These are phyloP conservation scores for Orthonevra nobilis DNA, from an alignment of 2,888 invertebrate genomes.

Conservation along the genomic window DNA sequence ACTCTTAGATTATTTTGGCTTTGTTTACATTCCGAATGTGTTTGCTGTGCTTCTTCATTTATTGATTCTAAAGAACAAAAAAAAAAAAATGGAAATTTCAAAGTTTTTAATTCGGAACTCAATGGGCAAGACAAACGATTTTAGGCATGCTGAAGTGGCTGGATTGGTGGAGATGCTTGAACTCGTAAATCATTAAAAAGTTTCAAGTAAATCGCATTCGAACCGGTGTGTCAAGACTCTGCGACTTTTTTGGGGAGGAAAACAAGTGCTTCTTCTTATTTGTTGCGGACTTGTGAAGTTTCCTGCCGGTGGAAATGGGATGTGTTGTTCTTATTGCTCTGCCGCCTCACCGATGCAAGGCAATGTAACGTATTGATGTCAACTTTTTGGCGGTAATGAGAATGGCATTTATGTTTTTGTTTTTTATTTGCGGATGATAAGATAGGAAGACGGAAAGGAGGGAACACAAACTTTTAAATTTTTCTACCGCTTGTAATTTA, in stretches of 20 bases:
- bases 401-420: background rate
- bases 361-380: conserved; percentile 16
- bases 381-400: conserved; percentile 21
- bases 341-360: no score
- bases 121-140: background rate
- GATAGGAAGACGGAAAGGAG: background rate
- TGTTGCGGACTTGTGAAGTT: no score
- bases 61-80: conserved; percentile 1
- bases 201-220: background rate
- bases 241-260: background rate
- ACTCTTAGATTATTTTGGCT: conserved; percentile 9
- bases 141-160: background rate
- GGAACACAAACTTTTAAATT: no score
- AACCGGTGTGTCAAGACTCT: background rate
- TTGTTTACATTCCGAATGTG: conserved; percentile 36
- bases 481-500: no score
- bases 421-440: background rate
- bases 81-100: background rate
- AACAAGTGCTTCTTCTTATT: no score
- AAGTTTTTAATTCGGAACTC: background rate
- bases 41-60: conserved; percentile 14
- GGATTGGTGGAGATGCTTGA: no score
- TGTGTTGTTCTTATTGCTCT: no score
- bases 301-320: no score
- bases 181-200: conserved; percentile 24